Conservation (phyloP, 2,888 invertebrate genomes). For the Noctua janthe region DNA sequence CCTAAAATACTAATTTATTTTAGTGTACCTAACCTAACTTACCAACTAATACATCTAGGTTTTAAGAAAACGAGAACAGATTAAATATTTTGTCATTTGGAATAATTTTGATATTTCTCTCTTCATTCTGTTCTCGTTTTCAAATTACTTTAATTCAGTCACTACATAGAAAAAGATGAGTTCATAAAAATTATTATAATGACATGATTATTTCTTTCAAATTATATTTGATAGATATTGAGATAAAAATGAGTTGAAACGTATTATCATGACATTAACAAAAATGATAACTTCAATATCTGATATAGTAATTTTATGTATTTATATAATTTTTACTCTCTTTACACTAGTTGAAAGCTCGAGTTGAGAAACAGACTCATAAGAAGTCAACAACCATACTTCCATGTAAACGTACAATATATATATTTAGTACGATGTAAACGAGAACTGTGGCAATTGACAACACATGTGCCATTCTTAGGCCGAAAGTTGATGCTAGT, state of each 20-base stretch:
- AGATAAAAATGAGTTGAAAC: slow-evolving; percentile 3
- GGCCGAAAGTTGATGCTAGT: not conserved
- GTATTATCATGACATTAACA: slow-evolving; percentile 18
- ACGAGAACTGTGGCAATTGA: slow-evolving; percentile 50
- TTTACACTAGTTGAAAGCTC: slow-evolving; percentile 87
- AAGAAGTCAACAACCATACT: slow-evolving; percentile 88
- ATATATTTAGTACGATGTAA: slow-evolving; percentile 44
- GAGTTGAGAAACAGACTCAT: slow-evolving; percentile 86
- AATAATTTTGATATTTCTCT: not conserved
- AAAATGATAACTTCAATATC: slow-evolving; percentile 35
- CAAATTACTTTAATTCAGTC: slow-evolving; percentile 65
- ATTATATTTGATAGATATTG: slow-evolving; percentile 27
- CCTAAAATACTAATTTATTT: slow-evolving; percentile 68
- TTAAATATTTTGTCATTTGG: not conserved
- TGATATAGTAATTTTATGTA: slow-evolving; percentile 51
- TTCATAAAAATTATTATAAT: slow-evolving; percentile 14
- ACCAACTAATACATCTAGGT: slow-evolving; percentile 49
- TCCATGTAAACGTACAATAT: slow-evolving; percentile 67
- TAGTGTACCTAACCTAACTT: slow-evolving; percentile 60
- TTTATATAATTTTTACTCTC: slow-evolving; percentile 58
- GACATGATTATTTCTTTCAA: slow-evolving; percentile 24
- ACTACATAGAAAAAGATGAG: slow-evolving; percentile 66
- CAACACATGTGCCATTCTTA: not conserved
- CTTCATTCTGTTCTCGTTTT: slow-evolving; percentile 49
- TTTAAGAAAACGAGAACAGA: slow-evolving; percentile 52